A percentile compares a stretch with the other conserved stretches of the same genome.
These are phyloP conservation scores for Cordilura impudica DNA, from an alignment of 2,888 invertebrate genomes.

Conservation along the genomic window DNA sequence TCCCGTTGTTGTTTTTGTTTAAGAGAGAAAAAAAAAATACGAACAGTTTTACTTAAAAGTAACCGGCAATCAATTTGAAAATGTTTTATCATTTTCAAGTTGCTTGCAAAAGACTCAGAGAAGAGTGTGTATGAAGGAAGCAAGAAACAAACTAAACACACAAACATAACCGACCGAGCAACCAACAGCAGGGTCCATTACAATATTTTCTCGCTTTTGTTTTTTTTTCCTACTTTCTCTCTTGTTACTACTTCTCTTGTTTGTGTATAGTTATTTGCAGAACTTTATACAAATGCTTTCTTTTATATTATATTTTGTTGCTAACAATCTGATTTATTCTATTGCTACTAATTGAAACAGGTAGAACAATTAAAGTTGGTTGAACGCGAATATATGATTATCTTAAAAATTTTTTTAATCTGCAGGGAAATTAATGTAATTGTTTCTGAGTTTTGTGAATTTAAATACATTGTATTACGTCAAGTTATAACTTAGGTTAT, in stretches of 20 bases:
- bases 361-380: too few species aligned
- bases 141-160: constrained; percentile 56
- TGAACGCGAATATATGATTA: too few species aligned
- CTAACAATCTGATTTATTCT: too few species aligned
- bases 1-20: neutral
- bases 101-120: constrained; percentile 27
- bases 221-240: constrained; percentile 46
- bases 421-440: too few species aligned
- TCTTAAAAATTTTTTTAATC: too few species aligned
- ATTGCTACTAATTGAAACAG: too few species aligned
- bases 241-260: constrained; percentile 20
- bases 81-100: constrained; percentile 51
- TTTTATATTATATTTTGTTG: neutral
- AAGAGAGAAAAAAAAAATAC: too few species aligned
- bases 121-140: constrained; percentile 44
- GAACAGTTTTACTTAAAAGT: constrained; percentile 30
- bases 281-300: neutral
- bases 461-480: too few species aligned
- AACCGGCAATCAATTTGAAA: constrained; percentile 61
- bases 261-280: constrained; percentile 4
- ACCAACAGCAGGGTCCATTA: constrained; percentile 56
- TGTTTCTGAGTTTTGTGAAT: too few species aligned
- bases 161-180: constrained; percentile 6
- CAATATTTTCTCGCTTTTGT: constrained; percentile 35
- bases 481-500: too few species aligned